Evolutionary conservation across 2,113 vertebrate species (phyloP).

Genomic region (Albula goreensis): DNA sequence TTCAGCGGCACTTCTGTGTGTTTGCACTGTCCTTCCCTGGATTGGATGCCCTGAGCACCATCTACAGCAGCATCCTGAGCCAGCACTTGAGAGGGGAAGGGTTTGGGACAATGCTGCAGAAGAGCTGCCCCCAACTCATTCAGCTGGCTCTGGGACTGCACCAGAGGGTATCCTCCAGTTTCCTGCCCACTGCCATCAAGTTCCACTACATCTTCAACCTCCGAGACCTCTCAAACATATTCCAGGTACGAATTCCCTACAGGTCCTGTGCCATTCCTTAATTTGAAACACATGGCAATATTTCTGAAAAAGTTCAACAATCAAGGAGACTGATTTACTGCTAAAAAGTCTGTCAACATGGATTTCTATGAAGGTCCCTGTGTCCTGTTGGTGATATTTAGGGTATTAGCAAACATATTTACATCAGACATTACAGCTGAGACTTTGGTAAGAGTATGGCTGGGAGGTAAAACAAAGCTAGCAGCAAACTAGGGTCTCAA

Average conservation of each 20-base stretch:
- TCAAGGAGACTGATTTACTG: too few species aligned
- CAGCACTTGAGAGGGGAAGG: conserved; percentile 75
- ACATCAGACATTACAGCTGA: neutral
- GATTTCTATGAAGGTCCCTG: too few species aligned
- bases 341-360: too few species aligned
- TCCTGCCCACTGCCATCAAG: conserved; percentile 90
- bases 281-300: neutral
- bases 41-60: conserved; percentile 80
- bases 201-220: conserved; percentile 97
- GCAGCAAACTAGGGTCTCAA: neutral
- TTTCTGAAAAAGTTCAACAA: too few species aligned
- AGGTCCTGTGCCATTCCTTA: neutral
- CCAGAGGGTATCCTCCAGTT: conserved; percentile 74
- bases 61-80: conserved; percentile 85
- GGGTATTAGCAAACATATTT: too few species aligned
- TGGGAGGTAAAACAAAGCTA: neutral
- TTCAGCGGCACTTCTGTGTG: conserved; percentile 90
- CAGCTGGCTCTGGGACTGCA: conserved; percentile 82
- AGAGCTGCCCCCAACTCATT: conserved; percentile 71
- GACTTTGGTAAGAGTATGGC: neutral
- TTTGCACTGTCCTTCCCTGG: conserved; percentile 85
- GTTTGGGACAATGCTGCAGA: conserved; percentile 74
- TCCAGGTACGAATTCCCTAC: conserved; percentile 74
- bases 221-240: conserved; percentile 91
- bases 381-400: too few species aligned